phyloP scores from a whole-genome alignment of 2,888 invertebrate genomes.

The Meta bourneti region DNA sequence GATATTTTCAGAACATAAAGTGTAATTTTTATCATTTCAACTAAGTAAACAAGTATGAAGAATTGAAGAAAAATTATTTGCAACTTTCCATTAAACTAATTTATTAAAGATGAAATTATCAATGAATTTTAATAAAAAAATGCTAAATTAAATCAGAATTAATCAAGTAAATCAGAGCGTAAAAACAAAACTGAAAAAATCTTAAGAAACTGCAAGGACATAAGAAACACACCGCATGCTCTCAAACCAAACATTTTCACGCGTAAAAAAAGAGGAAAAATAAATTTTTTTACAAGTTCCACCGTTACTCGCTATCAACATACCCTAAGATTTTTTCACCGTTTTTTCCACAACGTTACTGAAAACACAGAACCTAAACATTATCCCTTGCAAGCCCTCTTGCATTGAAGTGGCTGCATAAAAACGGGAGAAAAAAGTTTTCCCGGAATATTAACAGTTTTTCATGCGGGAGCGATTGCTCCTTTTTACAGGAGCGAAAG shows the following conservation, averaged over 20 bases:
- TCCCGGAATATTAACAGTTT: conserved; percentile 52
- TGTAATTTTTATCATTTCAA: no score
- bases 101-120: neutral
- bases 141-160: neutral
- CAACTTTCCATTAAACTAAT: no score
- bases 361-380: neutral
- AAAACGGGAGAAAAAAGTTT: conserved; percentile 8
- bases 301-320: no score
- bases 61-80: no score
- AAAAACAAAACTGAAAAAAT: neutral
- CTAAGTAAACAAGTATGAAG: no score
- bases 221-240: neutral
- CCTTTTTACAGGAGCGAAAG: conserved; percentile 25
- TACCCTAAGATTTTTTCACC: neutral
- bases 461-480: conserved; percentile 40
- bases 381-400: neutral
- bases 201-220: neutral
- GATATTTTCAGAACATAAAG: no score
- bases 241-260: neutral
- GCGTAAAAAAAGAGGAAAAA: no score
- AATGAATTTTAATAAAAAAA: neutral
- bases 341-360: neutral
- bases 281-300: no score
- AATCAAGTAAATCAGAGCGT: neutral
- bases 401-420: neutral